A percentile compares a stretch with the other conserved stretches of the same genome.
Conservation (phyloP, 2,113 vertebrate genomes). For the Balaeniceps rex region DNA sequence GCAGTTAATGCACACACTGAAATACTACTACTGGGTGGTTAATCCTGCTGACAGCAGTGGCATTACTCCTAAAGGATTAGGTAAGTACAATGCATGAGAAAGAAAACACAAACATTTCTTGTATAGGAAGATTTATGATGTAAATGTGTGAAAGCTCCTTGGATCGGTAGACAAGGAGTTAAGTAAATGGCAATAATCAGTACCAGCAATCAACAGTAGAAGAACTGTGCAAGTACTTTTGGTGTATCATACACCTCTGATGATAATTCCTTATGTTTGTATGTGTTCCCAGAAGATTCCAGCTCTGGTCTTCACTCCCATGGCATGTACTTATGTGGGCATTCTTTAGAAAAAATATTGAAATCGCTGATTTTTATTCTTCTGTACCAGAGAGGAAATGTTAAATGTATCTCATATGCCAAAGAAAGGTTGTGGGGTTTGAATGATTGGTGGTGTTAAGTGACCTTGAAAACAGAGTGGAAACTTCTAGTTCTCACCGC, state of each 20-base stretch:
- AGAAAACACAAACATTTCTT: neutral
- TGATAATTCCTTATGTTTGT: neutral
- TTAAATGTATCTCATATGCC: neutral
- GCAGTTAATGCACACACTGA: conserved; percentile 93
- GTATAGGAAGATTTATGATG: neutral
- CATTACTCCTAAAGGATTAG: conserved; percentile 88
- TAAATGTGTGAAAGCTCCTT: neutral
- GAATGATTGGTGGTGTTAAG: neutral
- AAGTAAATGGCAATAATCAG: neutral
- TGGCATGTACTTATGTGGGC: neutral
- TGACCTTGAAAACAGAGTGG: neutral
- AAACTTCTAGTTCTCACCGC: neutral
- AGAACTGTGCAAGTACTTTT: neutral
- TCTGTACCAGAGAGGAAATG: neutral
- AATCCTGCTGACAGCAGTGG: conserved; percentile 89
- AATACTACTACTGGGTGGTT: conserved; percentile 96
- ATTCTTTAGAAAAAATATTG: neutral
- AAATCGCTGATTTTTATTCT: neutral
- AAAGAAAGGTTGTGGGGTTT: neutral
- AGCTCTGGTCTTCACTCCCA: neutral
- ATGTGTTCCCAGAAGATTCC: neutral
- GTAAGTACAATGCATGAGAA: conserved; percentile 68
- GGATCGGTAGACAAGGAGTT: neutral
- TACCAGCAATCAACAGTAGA: neutral
- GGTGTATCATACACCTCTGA: neutral